phyloP scores from a whole-genome alignment of 2,797 vertebrate species.

The Prunella strophiata region DNA sequence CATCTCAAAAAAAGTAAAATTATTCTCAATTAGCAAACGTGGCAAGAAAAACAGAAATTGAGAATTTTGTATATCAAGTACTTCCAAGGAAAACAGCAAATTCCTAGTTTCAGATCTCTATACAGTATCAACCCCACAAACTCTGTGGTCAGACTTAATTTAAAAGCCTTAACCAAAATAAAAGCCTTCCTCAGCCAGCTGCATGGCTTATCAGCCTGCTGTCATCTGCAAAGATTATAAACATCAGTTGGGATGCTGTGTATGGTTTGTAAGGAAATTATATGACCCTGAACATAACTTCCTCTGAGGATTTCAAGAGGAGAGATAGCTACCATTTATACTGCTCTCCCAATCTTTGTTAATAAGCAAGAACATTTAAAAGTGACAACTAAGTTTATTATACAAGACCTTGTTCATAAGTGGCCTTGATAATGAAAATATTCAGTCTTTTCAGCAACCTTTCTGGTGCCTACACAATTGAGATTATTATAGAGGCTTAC shows the following conservation, averaged over 20 bases:
- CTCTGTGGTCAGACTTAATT: neutral
- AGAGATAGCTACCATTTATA: neutral
- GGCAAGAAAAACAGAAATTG: neutral
- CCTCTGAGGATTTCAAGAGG: neutral
- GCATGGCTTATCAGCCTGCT: neutral
- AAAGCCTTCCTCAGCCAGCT: neutral
- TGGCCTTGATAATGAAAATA: neutral
- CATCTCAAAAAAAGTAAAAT: neutral
- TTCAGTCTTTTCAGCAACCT: neutral
- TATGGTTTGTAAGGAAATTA: neutral
- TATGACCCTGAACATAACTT: neutral
- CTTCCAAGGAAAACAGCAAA: neutral
- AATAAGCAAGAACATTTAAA: neutral
- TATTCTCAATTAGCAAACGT: neutral
- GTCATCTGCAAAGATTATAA: constrained; percentile 4
- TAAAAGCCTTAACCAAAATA: neutral
- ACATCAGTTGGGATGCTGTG: neutral
- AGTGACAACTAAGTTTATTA: neutral
- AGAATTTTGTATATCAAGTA: neutral
- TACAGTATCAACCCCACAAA: neutral
- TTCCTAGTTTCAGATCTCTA: neutral
- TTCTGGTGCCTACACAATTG: neutral
- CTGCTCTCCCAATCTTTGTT: neutral
- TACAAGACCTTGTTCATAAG: neutral
- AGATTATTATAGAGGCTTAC: neutral